Conservation (phyloP, 2,113 vertebrate species). For the Drymodes brunneopygia region DNA sequence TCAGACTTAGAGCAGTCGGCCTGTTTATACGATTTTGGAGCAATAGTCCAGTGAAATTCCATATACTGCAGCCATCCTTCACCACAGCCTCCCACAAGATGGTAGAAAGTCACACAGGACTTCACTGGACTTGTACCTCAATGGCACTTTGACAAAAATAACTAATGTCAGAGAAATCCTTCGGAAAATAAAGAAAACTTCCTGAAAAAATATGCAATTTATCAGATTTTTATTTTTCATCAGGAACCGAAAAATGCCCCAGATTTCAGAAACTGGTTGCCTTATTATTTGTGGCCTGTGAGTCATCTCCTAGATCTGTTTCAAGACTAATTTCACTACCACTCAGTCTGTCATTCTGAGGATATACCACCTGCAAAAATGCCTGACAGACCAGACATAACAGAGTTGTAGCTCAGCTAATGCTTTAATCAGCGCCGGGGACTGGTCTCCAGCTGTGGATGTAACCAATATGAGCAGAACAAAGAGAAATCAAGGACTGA, state of each 20-base stretch:
- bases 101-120: neutral
- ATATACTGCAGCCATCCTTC: neutral
- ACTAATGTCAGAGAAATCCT: neutral
- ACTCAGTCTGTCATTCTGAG: neutral
- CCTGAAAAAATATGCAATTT: neutral
- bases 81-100: neutral
- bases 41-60: neutral
- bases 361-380: neutral
- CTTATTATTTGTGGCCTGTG: neutral
- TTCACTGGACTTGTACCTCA: neutral
- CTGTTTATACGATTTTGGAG: neutral
- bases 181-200: neutral
- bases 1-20: neutral
- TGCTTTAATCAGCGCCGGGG: neutral
- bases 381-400: neutral
- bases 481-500: neutral
- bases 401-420: neutral
- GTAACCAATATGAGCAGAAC: neutral
- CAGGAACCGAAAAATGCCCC: neutral
- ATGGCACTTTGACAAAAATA: neutral
- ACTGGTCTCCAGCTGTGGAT: neutral
- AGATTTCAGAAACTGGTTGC: slow-evolving; percentile 16
- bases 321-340: neutral
- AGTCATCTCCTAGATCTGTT: neutral
- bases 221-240: neutral